phyloP scores from a whole-genome alignment of 2,797 vertebrate species.

The Oreochromis mossambicus region DNA sequence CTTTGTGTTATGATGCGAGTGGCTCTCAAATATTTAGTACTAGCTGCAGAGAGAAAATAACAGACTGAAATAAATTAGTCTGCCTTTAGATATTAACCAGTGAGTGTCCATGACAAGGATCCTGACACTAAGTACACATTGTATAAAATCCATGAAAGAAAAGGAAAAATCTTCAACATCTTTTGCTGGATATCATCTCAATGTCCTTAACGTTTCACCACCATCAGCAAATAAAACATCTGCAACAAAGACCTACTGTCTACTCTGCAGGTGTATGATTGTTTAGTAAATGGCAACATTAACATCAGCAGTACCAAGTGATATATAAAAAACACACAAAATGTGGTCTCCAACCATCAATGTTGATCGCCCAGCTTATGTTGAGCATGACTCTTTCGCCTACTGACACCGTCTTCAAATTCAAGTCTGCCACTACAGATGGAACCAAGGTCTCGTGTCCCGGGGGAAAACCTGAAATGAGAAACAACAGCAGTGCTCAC shows the following conservation, averaged over 20 bases:
- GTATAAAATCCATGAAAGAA: not conserved
- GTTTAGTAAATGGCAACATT: not conserved
- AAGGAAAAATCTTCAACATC: not conserved
- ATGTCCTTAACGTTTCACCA: not conserved
- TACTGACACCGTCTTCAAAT: not conserved
- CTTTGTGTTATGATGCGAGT: accelerated
- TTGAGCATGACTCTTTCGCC: slow-evolving; percentile 27
- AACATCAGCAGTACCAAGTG: not conserved
- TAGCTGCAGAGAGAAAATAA: slow-evolving; percentile 37
- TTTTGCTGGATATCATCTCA: not conserved
- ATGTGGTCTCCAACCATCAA: slow-evolving; percentile 70
- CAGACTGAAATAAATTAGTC: not conserved
- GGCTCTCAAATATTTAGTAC: not conserved
- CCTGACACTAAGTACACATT: not conserved
- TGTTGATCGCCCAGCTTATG: slow-evolving; percentile 78
- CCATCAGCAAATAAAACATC: not conserved
- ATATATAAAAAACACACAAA: not conserved
- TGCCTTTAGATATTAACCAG: not conserved
- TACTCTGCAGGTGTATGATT: not conserved
- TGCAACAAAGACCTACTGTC: not conserved
- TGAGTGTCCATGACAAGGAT: not conserved
- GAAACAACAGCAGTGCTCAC: not conserved
- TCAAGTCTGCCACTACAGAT: slow-evolving; percentile 52
- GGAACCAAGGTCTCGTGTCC: not conserved
- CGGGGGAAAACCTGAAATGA: not conserved